phyloP scores from a whole-genome alignment of 1,140 invertebrate species.

The Trachymyrmex septentrionalis region DNA sequence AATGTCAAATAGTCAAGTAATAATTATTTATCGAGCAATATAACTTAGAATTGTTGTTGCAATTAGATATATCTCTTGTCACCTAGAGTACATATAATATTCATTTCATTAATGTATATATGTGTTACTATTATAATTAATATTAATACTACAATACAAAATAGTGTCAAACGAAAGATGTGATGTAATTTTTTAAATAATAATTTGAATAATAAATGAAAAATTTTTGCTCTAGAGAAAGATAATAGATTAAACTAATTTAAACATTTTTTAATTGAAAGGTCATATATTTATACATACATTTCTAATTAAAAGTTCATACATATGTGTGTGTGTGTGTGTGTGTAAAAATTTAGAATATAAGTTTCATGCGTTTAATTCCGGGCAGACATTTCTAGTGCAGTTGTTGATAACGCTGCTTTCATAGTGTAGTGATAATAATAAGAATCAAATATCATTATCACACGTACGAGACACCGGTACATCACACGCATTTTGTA shows the following conservation, averaged over 20 bases:
- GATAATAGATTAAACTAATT: neutral
- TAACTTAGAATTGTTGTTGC: neutral
- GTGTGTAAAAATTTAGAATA: neutral
- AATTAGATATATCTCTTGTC: neutral
- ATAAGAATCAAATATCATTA: conserved; percentile 37
- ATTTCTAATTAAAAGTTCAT: too few species aligned
- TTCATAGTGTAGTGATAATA: neutral
- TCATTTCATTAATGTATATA: too few species aligned
- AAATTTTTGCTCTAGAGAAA: neutral
- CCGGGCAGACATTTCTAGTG: neutral
- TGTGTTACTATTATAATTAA: neutral
- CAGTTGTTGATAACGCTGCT: conserved; percentile 19
- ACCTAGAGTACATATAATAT: too few species aligned
- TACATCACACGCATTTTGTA: neutral
- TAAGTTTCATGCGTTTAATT: conserved; percentile 3
- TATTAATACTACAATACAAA: neutral
- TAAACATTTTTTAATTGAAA: neutral
- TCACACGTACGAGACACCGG: neutral
- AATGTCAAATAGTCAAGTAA: neutral
- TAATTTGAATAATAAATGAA: neutral
- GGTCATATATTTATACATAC: neutral
- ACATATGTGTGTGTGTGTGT: too few species aligned
- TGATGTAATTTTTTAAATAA: neutral
- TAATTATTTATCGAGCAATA: neutral
- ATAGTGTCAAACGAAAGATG: neutral